phyloP scores from a whole-genome alignment of 2,113 vertebrate species.

The Macrotis lagotis region DNA sequence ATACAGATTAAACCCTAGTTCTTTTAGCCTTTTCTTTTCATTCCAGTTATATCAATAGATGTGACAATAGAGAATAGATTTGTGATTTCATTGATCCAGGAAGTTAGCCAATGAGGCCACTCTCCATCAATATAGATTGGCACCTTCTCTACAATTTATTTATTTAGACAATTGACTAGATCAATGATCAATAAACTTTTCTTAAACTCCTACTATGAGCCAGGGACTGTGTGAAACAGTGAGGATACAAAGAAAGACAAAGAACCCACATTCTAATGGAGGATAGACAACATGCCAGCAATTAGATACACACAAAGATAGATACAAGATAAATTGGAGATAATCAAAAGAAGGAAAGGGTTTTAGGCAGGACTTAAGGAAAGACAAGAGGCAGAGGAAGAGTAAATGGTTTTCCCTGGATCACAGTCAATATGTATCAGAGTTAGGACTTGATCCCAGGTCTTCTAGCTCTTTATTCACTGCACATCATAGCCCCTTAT shows the following conservation, averaged over 20 bases:
- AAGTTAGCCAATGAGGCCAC: not conserved
- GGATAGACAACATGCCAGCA: not conserved
- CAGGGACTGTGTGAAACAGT: not conserved
- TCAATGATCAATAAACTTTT: not conserved
- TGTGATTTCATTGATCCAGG: not conserved
- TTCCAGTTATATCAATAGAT: not conserved
- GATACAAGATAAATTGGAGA: not conserved
- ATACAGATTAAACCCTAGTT: not conserved
- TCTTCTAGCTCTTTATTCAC: not conserved
- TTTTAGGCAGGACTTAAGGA: not conserved
- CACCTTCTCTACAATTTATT: not conserved
- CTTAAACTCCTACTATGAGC: not conserved
- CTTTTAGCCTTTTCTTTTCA: not conserved
- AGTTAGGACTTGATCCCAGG: not conserved
- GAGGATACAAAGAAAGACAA: not conserved
- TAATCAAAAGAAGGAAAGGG: not conserved
- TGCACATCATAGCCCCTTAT: not conserved
- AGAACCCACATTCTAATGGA: not conserved
- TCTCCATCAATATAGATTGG: not conserved
- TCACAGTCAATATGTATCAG: not conserved
- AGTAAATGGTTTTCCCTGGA: not conserved
- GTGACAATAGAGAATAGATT: not conserved
- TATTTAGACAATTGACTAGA: not conserved
- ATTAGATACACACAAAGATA: not conserved
- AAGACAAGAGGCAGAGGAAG: not conserved